Conservation (phyloP, 1,140 invertebrate genomes). For the Camponotus pennsylvanicus region DNA sequence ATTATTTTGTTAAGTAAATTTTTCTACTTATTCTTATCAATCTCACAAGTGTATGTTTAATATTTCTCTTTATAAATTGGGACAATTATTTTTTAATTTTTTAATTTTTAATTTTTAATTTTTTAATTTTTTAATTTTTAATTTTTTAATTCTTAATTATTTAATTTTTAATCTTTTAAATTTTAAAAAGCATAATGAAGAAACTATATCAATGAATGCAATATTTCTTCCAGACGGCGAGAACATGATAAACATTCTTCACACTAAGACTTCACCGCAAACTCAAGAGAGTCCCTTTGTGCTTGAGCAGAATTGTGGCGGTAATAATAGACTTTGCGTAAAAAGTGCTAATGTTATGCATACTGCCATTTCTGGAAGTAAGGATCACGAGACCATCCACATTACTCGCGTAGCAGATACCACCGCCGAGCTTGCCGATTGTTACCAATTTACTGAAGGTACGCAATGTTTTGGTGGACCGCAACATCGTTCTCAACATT, state of each 20-base stretch:
- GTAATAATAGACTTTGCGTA: conserved; percentile 66
- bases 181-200: not conserved
- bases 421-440: conserved; percentile 73
- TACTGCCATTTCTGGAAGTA: conserved; percentile 70
- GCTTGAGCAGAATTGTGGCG: conserved; percentile 27
- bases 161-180: too few species aligned
- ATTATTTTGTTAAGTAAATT: not conserved
- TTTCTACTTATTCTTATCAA: not conserved
- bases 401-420: conserved; percentile 65
- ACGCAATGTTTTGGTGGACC: conserved; percentile 89
- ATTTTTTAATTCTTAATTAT: too few species aligned
- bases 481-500: conserved; percentile 88
- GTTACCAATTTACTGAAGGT: conserved; percentile 72
- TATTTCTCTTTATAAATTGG: not conserved
- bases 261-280: not conserved
- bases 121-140: too few species aligned
- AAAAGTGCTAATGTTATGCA: conserved; percentile 51
- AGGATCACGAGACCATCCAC: conserved; percentile 63
- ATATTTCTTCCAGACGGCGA: conserved; percentile 47
- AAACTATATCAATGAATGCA: not conserved
- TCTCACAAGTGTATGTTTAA: not conserved
- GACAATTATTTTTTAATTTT: not conserved
- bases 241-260: conserved; percentile 11
- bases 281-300: not conserved
- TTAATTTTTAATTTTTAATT: too few species aligned